A percentile compares a stretch with the other conserved stretches of the same genome.
phyloP scores from a whole-genome alignment of 1,140 invertebrate species.

The Drosophila orena region DNA sequence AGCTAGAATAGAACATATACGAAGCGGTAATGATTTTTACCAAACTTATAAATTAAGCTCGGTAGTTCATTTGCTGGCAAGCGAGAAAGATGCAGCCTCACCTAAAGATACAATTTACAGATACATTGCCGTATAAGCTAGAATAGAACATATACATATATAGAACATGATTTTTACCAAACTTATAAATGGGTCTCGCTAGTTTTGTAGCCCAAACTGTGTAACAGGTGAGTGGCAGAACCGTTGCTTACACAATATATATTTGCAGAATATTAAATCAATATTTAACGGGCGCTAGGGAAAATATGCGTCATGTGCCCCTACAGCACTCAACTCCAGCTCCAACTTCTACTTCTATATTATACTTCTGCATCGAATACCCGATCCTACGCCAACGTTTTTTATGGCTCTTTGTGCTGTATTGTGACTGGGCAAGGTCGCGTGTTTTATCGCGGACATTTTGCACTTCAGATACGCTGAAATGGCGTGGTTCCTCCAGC shows the following conservation, averaged over 20 bases:
- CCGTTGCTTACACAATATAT: slow-evolving; percentile 3
- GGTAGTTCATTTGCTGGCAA: too few species aligned
- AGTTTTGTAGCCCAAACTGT: slow-evolving; percentile 1
- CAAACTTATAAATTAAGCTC: too few species aligned
- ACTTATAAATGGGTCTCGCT: too few species aligned
- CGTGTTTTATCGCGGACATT: slow-evolving; percentile 66
- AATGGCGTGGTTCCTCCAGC: slow-evolving; percentile 55
- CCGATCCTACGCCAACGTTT: slow-evolving; percentile 13
- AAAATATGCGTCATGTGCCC: slow-evolving; percentile 68
- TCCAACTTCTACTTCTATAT: not conserved
- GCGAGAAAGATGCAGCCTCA: not conserved
- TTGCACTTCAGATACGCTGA: slow-evolving; percentile 66
- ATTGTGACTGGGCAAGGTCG: slow-evolving; percentile 58
- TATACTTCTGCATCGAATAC: not conserved
- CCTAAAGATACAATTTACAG: not conserved
- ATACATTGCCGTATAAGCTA: too few species aligned
- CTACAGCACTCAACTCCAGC: slow-evolving; percentile 24
- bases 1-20: too few species aligned
- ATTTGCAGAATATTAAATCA: slow-evolving; percentile 73
- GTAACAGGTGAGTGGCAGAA: not conserved
- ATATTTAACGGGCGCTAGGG: slow-evolving; percentile 72
- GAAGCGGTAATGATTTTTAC: too few species aligned
- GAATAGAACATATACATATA: too few species aligned
- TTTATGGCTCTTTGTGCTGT: slow-evolving; percentile 46
- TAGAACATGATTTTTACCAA: too few species aligned